Percentiles rank a stretch among this genome's conserved stretches.
Conservation (phyloP, 2,888 invertebrate genomes). For the Caenorhabditis sp. region DNA sequence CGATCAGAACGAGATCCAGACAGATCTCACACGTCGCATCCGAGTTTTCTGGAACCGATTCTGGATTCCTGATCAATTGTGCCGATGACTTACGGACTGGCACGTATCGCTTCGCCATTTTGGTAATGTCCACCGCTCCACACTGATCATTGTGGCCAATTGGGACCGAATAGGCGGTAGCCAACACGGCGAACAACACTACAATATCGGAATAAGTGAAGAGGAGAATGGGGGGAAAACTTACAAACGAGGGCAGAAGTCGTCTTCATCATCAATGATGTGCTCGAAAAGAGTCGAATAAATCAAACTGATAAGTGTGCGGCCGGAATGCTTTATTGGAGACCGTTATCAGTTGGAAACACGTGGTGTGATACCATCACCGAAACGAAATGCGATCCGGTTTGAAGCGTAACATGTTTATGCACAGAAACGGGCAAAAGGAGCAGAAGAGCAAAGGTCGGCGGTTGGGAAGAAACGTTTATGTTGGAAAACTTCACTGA, state of each 20-base stretch:
- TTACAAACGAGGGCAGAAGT: slow-evolving; percentile 20
- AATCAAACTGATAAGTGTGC: slow-evolving; percentile 18
- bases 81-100: slow-evolving; percentile 36
- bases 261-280: slow-evolving; percentile 32
- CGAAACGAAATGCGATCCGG: no score
- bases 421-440: no score
- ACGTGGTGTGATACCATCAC: no score
- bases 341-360: no score
- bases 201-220: neutral
- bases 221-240: neutral
- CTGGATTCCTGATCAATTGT: neutral
- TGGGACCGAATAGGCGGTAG: no score
- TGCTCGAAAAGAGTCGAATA: no score
- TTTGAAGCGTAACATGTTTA: no score
- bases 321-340: slow-evolving; percentile 10
- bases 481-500: no score
- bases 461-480: no score
- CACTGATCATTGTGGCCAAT: slow-evolving; percentile 60
- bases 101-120: slow-evolving; percentile 43
- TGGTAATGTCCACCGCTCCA: slow-evolving; percentile 57
- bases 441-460: no score
- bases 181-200: no score
- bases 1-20: slow-evolving; percentile 61
- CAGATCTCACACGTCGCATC: slow-evolving; percentile 62
- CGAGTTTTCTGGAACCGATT: slow-evolving; percentile 45